Percentiles rank a stretch among this genome's conserved stretches.
phyloP scores from a whole-genome alignment of 2,113 vertebrate genomes.

The Eclectus roratus region DNA sequence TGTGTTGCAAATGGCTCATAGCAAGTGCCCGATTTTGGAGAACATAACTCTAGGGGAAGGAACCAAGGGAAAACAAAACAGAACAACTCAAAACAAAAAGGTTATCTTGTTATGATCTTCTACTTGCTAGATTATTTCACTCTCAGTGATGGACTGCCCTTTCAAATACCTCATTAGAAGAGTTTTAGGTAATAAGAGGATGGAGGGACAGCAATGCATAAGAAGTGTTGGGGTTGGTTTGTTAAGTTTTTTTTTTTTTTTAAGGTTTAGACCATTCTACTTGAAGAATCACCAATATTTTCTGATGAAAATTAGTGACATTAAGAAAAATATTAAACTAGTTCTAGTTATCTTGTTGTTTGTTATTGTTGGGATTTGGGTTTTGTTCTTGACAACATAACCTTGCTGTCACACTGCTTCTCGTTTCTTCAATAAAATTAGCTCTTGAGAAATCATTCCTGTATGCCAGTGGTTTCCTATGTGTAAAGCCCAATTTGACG shows the following conservation, averaged over 20 bases:
- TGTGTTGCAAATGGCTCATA: not conserved
- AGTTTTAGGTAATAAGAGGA: not conserved
- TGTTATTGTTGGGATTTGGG: too few relatives aligned
- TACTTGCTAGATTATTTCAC: not conserved
- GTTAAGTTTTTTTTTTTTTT: not conserved
- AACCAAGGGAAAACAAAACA: rapidly evolving
- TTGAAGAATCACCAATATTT: not conserved
- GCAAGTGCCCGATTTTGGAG: not conserved
- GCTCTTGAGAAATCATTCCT: not conserved
- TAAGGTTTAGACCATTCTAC: not conserved
- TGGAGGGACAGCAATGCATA: not conserved
- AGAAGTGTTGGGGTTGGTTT: not conserved
- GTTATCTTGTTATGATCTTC: not conserved
- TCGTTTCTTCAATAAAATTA: not conserved
- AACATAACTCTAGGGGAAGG: not conserved
- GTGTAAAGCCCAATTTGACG: not conserved
- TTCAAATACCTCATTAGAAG: not conserved
- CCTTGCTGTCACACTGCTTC: not conserved
- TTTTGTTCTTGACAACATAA: not conserved
- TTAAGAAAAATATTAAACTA: not conserved
- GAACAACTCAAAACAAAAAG: not conserved
- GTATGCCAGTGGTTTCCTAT: not conserved
- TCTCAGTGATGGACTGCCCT: not conserved
- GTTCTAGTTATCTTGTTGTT: not conserved
- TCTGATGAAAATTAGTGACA: not conserved